Conservation (phyloP, 2,797 vertebrate species). For the Pogoniulus pusillus region DNA sequence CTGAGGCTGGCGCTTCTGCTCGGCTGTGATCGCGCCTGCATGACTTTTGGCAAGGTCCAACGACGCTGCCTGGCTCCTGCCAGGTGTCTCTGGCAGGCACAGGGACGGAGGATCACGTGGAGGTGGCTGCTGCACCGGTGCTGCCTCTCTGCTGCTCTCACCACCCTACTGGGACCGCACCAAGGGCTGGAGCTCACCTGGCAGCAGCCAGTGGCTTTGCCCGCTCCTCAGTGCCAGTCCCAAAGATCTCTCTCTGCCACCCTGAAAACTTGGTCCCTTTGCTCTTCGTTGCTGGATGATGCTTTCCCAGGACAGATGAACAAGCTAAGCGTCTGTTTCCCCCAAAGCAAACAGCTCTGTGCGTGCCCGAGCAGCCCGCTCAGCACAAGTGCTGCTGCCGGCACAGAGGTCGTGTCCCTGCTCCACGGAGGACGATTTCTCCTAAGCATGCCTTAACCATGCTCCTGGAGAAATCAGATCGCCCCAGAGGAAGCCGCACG, state of each 20-base stretch:
- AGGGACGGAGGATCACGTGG: slow-evolving; percentile 72
- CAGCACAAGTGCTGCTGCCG: not conserved
- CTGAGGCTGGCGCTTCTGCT: slow-evolving; percentile 1
- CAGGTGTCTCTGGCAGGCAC: slow-evolving; percentile 46
- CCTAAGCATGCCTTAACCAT: slow-evolving; percentile 26
- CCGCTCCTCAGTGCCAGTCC: not conserved
- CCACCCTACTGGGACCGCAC: not conserved
- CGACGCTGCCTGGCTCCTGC: slow-evolving; percentile 52
- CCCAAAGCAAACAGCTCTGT: not conserved
- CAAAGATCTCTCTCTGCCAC: not conserved
- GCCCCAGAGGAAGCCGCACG: slow-evolving; percentile 65
- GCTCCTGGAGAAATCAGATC: slow-evolving; percentile 65
- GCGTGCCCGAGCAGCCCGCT: not conserved
- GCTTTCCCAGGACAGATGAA: not conserved
- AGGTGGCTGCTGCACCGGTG: slow-evolving; percentile 31
- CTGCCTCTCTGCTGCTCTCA: slow-evolving; percentile 1
- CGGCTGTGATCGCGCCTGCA: not conserved
- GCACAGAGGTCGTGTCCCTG: not conserved
- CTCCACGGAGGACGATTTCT: slow-evolving; percentile 10
- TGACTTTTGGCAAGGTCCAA: slow-evolving; percentile 45
- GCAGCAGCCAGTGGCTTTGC: not conserved
- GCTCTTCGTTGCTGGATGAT: not conserved
- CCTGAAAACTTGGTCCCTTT: not conserved
- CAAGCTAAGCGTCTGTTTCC: not conserved
- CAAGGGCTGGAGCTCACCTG: not conserved